Evolutionary conservation across 2,797 vertebrate species (phyloP).

Genomic region (Garrulus glandarius): DNA sequence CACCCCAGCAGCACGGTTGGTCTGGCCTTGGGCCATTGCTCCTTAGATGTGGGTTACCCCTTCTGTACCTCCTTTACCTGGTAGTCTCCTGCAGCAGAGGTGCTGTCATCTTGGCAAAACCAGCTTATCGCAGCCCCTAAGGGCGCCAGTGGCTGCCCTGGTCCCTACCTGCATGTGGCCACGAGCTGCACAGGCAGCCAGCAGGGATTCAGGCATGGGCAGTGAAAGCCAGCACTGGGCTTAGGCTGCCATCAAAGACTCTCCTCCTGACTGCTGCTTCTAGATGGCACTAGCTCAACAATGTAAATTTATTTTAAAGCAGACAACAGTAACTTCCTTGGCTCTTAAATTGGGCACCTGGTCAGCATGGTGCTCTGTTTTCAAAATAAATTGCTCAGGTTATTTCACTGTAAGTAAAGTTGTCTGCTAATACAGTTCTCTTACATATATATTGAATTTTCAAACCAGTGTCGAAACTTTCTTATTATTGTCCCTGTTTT

Average conservation of each 20-base stretch:
- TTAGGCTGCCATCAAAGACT: background rate
- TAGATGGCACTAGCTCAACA: background rate
- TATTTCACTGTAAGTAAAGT: background rate
- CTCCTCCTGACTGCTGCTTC: background rate
- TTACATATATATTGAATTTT: background rate
- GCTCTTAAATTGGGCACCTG: background rate
- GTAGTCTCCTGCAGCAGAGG: background rate
- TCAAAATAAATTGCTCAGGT: background rate
- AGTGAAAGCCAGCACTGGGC: background rate
- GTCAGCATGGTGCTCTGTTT: background rate
- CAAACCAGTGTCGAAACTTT: background rate
- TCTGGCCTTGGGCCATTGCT: accelerated
- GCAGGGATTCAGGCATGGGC: background rate
- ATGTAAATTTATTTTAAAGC: background rate
- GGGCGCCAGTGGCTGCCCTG: background rate
- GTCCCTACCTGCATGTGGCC: accelerated
- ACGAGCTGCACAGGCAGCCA: background rate
- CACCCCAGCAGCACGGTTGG: accelerated
- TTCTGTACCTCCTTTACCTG: background rate
- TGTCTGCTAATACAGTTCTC: background rate
- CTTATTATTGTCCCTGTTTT: background rate
- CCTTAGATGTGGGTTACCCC: background rate
- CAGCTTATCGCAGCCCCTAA: background rate
- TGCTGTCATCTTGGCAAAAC: background rate
- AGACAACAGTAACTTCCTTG: background rate